A percentile compares a stretch with the other conserved stretches of the same genome.
Evolutionary conservation across 2,797 vertebrate species (phyloP).

Genomic region (Acropternis orthonyx): DNA sequence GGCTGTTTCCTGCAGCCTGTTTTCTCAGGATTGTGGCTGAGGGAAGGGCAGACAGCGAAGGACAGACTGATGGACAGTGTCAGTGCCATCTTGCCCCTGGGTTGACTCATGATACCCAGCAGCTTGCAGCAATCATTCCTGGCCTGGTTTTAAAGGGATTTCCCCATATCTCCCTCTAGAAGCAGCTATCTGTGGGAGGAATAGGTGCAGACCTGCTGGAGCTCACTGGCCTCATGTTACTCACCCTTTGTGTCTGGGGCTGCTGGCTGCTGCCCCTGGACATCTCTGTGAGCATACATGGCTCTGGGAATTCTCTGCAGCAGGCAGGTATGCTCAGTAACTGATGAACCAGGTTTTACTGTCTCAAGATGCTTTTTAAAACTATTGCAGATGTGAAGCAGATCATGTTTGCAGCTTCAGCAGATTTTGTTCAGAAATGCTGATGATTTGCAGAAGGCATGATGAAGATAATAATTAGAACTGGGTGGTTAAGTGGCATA

Average conservation of each 20-base stretch:
- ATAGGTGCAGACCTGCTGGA: not conserved
- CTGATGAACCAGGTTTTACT: not conserved
- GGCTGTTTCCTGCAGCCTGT: not conserved
- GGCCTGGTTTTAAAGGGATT: conserved; percentile 33
- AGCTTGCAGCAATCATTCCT: conserved; percentile 30
- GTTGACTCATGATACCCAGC: not conserved
- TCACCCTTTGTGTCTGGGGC: not conserved
- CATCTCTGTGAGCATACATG: not conserved
- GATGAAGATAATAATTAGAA: not conserved
- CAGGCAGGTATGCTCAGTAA: not conserved
- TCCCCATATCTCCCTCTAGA: not conserved
- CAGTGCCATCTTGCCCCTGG: not conserved
- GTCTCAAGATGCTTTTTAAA: not conserved
- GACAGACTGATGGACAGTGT: not conserved
- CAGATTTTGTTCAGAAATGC: not conserved
- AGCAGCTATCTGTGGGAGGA: conserved; percentile 30
- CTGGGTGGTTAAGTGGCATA: not conserved
- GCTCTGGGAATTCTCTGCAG: not conserved
- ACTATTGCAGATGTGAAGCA: not conserved
- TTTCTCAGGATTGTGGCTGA: not conserved
- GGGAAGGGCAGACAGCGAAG: not conserved
- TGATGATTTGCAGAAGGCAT: not conserved
- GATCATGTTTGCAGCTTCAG: not conserved
- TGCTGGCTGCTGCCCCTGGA: not conserved
- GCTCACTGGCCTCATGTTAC: not conserved